These are phyloP conservation scores for Zosterops lateralis DNA, from an alignment of 2,113 vertebrate genomes.

Conservation along the genomic window DNA sequence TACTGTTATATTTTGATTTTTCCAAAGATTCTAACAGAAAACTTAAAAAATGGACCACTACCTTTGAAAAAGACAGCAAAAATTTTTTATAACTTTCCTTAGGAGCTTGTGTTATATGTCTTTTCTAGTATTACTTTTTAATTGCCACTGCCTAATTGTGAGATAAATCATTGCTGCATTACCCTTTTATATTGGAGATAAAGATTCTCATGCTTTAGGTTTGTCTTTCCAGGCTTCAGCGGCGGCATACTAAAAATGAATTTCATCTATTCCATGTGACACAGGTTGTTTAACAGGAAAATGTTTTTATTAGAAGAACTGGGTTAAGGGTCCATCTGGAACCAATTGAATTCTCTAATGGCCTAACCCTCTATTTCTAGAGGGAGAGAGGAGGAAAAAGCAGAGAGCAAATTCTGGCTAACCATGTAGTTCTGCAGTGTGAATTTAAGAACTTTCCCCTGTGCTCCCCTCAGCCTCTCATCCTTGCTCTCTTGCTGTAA, in stretches of 20 bases:
- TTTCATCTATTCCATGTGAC: conserved; percentile 47
- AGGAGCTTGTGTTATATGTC: background rate
- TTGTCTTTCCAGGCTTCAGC: conserved; percentile 25
- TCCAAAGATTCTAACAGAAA: background rate
- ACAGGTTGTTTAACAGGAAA: conserved; percentile 59
- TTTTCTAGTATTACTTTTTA: background rate
- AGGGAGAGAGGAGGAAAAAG: conserved; percentile 22
- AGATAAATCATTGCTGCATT: background rate
- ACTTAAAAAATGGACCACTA: fast-evolving
- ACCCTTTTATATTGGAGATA: background rate
- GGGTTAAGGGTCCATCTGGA: conserved; percentile 54
- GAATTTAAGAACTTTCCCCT: conserved; percentile 27
- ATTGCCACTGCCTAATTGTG: background rate
- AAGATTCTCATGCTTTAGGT: background rate
- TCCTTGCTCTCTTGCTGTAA: background rate
- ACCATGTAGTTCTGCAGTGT: background rate
- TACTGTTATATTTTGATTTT: background rate
- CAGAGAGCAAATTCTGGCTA: conserved; percentile 29
- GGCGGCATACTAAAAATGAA: background rate
- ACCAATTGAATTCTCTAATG: conserved; percentile 58
- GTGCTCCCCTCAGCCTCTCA: background rate
- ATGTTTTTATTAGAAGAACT: conserved; percentile 59
- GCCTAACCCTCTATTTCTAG: conserved; percentile 46
- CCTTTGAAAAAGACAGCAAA: background rate
- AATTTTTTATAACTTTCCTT: background rate